Base-by-base conservation (phyloP, 1,140 invertebrate species). In the Drosophila melanogaster region DNA sequence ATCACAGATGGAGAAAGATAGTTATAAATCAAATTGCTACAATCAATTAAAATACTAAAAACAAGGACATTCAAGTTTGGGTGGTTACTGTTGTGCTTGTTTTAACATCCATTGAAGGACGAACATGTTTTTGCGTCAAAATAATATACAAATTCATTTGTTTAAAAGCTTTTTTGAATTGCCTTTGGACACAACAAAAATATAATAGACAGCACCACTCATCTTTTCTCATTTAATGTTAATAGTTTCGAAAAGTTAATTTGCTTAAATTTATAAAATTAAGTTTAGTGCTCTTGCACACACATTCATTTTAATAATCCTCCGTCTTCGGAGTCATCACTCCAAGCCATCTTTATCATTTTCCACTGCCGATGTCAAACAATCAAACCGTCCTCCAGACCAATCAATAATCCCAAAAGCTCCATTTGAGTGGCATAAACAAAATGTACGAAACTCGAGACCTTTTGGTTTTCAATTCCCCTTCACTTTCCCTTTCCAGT, bases 381-480 rank as follows among this genome's bases (percentile, higher is more conserved):
- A 65, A 65, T 58, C 54, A 38, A 35, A 47, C 33, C n/a, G n/a
- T 15, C 6, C 17, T 17, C 22, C 35, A 38, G 50, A 70, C 33
- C 65, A 74, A 74, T 74, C 71, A 74, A 74, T 74, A 74, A 49
- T 64, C 71, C 70, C 71, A 37, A 49, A 64, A 74, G 60, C 46
- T 57, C 51, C 50, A 76, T 87, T 87, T 79, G 79, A 79, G 70
- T 72, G 61, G 46, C 65, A 81, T 75, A 76, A 86, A 79, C 65
- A 83, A 81, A 87, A 81, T 72, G 81, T 72, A 47, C 15, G 71
- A 70, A 65, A 81, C 75, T 49, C 47, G 64, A 30, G 37, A 30
- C 38, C 35, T n/a, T 8, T 30, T 49, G 44, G 12, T 40, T 71
- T 72, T 40, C 51, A 53, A 74, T 55, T 70, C 64, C 41, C 40